Conservation (phyloP, 2,113 vertebrate genomes). For the Sinocyclocheilus anshuiensis region DNA sequence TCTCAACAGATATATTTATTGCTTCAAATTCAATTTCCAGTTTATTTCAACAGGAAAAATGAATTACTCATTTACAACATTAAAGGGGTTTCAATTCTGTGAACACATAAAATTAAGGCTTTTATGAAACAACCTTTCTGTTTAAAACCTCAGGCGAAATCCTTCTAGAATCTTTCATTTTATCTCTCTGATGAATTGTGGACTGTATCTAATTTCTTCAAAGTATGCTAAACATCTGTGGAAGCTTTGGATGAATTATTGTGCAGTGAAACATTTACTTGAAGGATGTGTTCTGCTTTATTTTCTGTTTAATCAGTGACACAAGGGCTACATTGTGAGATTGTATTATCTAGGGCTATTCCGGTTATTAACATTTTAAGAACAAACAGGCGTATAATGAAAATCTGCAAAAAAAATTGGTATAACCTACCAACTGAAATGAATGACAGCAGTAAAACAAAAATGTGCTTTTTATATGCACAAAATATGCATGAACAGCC, state of each 20-base stretch:
- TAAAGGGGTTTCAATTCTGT: not conserved
- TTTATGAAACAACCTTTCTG: not conserved
- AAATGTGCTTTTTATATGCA: not conserved
- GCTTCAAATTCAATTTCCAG: not conserved
- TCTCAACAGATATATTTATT: not conserved
- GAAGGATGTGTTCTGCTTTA: conserved; percentile 27
- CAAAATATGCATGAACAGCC: not conserved
- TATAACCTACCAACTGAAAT: not conserved
- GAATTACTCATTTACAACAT: not conserved
- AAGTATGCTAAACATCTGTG: conserved; percentile 7
- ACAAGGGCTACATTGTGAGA: conserved; percentile 1
- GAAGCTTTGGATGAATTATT: conserved; percentile 32
- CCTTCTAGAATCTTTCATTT: too few relatives aligned
- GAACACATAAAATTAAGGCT: not conserved
- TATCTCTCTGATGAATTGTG: conserved; percentile 25
- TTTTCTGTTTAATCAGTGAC: conserved; percentile 24
- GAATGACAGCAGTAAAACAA: not conserved
- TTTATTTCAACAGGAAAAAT: not conserved
- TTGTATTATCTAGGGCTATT: conserved; percentile 8
- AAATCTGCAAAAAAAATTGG: not conserved
- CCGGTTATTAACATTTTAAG: not conserved
- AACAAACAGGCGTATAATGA: not conserved
- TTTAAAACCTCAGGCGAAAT: conserved; percentile 17
- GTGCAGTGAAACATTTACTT: conserved; percentile 27
- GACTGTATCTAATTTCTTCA: conserved; percentile 45